A percentile compares a stretch with the other conserved stretches of the same genome.
These are phyloP conservation scores for Bombus balteatus DNA, from an alignment of 1,140 invertebrate species.

Conservation along the genomic window DNA sequence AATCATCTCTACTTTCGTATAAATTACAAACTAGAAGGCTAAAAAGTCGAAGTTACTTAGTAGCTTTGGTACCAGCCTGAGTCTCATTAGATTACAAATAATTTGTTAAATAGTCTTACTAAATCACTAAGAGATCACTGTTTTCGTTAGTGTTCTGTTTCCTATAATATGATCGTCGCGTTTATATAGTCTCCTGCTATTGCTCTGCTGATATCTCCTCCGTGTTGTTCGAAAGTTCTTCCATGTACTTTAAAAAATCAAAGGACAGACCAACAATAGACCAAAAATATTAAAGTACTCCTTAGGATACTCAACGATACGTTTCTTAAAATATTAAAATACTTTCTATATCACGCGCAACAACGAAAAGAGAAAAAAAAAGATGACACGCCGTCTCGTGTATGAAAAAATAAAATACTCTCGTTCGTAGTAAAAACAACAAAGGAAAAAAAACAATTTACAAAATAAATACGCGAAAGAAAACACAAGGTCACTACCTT, in stretches of 20 bases:
- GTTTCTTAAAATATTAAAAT: conserved; percentile 16
- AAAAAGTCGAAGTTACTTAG: conserved; percentile 64
- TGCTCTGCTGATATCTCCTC: conserved; percentile 11
- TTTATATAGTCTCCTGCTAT: conserved; percentile 30
- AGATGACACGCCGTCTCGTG: background rate
- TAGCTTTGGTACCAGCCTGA: conserved; percentile 74
- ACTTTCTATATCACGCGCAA: conserved; percentile 30
- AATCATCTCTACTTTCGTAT: conserved; percentile 45
- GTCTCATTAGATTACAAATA: conserved; percentile 70
- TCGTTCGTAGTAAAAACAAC: background rate
- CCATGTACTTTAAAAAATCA: background rate
- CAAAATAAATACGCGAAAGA: conserved; percentile 47
- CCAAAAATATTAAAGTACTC: background rate
- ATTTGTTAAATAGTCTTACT: conserved; percentile 73
- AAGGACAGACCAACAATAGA: background rate
- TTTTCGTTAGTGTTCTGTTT: conserved; percentile 11
- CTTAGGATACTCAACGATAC: background rate
- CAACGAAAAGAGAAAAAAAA: background rate
- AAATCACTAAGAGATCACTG: conserved; percentile 71
- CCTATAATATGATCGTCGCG: background rate
- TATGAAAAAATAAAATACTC: conserved; percentile 36
- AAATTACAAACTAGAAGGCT: conserved; percentile 65
- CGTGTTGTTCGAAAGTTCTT: background rate
- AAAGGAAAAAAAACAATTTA: conserved; percentile 1
- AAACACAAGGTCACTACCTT: conserved; percentile 24